Percentiles rank a stretch among this genome's conserved stretches.
phyloP scores from a whole-genome alignment of 2,797 vertebrate species.

The Staurois parvus region DNA sequence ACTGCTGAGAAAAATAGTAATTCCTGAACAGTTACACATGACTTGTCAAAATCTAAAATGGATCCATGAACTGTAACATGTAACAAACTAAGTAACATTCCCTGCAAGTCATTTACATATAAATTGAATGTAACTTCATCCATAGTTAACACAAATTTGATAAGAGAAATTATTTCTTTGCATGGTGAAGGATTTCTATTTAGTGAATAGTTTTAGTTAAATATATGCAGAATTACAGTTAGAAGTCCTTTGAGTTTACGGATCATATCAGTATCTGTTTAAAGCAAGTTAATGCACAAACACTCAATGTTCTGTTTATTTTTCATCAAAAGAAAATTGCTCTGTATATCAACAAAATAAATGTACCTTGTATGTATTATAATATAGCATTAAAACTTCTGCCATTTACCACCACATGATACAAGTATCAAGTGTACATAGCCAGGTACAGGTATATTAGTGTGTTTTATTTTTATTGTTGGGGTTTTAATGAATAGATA shows the following conservation, averaged over 20 bases:
- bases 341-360: not conserved
- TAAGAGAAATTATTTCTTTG: conserved; percentile 57
- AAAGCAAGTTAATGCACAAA: conserved; percentile 29
- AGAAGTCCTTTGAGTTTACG: conserved; percentile 50
- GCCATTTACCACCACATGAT: too few relatives aligned
- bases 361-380: too few relatives aligned
- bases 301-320: conserved; percentile 43
- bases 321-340: conserved; percentile 31
- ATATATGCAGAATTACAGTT: conserved; percentile 58
- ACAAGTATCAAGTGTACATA: too few relatives aligned
- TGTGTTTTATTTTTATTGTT: too few relatives aligned
- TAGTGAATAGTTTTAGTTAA: conserved; percentile 57
- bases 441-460: too few relatives aligned
- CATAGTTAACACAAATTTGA: conserved; percentile 63
- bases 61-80: conserved; percentile 59
- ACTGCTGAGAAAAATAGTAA: conserved; percentile 19
- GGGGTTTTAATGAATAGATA: too few relatives aligned
- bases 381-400: too few relatives aligned
- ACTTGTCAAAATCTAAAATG: conserved; percentile 53
- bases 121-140: conserved; percentile 63
- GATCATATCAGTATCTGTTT: conserved; percentile 42
- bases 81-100: conserved; percentile 59
- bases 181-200: conserved; percentile 60
- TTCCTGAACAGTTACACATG: conserved; percentile 54
- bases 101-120: conserved; percentile 61